Evolutionary conservation across 2,797 vertebrate genomes (phyloP).

Genomic region (Menidia menidia): DNA sequence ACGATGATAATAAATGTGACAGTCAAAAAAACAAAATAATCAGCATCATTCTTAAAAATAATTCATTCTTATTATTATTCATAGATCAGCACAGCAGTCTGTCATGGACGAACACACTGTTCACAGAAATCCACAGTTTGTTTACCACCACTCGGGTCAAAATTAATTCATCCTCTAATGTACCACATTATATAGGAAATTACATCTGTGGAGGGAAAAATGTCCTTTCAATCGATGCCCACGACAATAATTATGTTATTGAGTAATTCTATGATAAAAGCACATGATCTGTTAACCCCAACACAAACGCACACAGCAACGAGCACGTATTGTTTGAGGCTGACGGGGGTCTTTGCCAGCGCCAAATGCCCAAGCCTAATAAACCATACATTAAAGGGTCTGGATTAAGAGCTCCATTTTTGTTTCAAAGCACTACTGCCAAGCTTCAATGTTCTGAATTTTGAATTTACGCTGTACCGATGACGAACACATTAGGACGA

Average conservation of each 20-base stretch:
- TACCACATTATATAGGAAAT: constrained; percentile 3
- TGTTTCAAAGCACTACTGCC: neutral
- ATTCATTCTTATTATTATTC: too few relatives aligned
- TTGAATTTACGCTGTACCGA: neutral
- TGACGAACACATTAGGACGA: neutral
- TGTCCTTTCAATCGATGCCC: constrained; percentile 2
- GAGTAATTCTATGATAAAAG: neutral
- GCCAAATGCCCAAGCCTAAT: neutral
- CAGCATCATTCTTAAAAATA: too few relatives aligned
- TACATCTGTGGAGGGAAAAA: constrained; percentile 2
- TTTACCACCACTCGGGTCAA: constrained; percentile 4
- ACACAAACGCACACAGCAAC: neutral
- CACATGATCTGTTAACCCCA: neutral
- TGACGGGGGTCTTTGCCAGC: neutral
- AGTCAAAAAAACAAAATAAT: neutral
- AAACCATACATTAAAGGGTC: neutral
- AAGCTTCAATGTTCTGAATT: neutral
- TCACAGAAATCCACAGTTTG: constrained; percentile 28
- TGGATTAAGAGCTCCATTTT: neutral
- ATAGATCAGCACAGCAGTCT: constrained; percentile 20
- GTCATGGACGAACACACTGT: constrained; percentile 17
- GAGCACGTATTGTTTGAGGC: neutral
- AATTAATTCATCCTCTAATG: neutral
- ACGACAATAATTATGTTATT: constrained; percentile 4
- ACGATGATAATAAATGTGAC: constrained; percentile 14